Percentiles rank a stretch among this genome's conserved stretches.
Evolutionary conservation across 2,113 vertebrate genomes (phyloP).

Genomic region (Gymnogyps californianus): DNA sequence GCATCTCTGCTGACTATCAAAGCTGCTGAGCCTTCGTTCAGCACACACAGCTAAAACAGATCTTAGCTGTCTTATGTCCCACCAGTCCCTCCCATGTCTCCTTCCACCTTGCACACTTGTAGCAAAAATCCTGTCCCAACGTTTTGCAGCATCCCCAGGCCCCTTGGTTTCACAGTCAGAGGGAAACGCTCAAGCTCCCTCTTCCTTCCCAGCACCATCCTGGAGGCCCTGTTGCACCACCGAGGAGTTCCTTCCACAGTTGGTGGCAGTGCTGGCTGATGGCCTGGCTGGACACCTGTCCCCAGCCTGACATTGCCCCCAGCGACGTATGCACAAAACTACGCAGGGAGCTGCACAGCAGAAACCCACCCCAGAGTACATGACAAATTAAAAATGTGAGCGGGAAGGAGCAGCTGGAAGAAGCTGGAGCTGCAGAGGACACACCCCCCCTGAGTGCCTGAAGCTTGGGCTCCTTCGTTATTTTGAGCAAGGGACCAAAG

Average conservation of each 20-base stretch:
- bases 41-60: not conserved
- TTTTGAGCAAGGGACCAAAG: not conserved
- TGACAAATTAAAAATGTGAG: accelerated
- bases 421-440: not conserved
- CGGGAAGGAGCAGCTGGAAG: not conserved
- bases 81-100: not conserved
- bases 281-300: not conserved
- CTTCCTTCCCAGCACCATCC: not conserved
- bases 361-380: not conserved
- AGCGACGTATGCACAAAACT: not conserved
- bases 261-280: no score
- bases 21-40: not conserved
- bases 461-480: not conserved
- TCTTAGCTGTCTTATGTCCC: not conserved
- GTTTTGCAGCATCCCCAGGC: not conserved
- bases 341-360: accelerated
- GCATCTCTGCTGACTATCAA: not conserved
- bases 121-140: not conserved
- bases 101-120: not conserved
- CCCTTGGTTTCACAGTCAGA: not conserved
- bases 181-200: not conserved
- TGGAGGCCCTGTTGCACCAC: not conserved
- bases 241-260: accelerated
- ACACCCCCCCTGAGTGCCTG: not conserved
- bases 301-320: not conserved